Conservation (phyloP, 2,888 invertebrate species). For the Pomacea canaliculata region DNA sequence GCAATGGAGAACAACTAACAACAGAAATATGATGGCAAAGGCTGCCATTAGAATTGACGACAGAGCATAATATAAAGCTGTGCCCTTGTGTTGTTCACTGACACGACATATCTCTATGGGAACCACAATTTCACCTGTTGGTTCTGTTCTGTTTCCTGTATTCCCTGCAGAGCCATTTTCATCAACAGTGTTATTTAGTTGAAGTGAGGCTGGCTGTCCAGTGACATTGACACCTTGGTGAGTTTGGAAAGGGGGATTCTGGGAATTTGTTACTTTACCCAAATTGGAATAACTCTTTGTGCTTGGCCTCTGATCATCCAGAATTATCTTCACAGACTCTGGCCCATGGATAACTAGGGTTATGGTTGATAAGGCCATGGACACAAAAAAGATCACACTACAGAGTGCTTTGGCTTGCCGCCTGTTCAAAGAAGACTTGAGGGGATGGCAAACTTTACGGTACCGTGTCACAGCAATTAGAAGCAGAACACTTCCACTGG, state of each 20-base stretch:
- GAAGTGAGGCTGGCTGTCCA: no score
- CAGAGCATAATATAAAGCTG: constrained; percentile 14
- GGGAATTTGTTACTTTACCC: no score
- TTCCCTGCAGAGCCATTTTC: no score
- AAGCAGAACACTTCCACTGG: constrained; percentile 31
- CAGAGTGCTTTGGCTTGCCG: constrained; percentile 18
- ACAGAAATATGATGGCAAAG: constrained; percentile 17
- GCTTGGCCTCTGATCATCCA: background rate
- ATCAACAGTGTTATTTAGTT: no score
- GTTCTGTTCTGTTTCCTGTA: no score
- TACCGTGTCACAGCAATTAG: constrained; percentile 31
- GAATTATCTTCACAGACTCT: constrained; percentile 10
- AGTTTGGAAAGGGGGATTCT: no score
- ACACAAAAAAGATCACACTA: constrained; percentile 1
- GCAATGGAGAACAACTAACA: constrained; percentile 23
- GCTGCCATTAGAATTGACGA: constrained; percentile 15
- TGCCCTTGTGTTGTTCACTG: constrained; percentile 20
- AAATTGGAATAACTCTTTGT: no score
- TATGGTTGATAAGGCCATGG: constrained; percentile 17
- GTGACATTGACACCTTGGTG: no score
- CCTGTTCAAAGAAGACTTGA: constrained; percentile 17
- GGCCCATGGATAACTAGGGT: constrained; percentile 31
- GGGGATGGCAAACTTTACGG: constrained; percentile 31
- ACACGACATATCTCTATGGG: constrained; percentile 28
- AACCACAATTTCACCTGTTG: background rate